Conservation (phyloP, 2,113 vertebrate genomes). For the Forbesichthys papilliferus region DNA sequence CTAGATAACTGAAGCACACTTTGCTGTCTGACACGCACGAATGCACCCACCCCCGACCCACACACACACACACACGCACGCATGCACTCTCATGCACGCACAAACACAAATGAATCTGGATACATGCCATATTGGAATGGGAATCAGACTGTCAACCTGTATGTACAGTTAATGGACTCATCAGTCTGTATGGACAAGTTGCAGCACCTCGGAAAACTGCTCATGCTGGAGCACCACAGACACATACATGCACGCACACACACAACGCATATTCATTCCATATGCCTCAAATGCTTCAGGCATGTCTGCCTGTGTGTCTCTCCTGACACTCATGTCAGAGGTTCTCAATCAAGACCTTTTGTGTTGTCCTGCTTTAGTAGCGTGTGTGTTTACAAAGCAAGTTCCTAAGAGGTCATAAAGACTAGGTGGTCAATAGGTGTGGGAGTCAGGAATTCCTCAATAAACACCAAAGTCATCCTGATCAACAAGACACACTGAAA, state of each 20-base stretch:
- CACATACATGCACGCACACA: neutral
- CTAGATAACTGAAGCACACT: constrained; percentile 77
- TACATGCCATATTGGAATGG: neutral
- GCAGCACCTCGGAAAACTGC: no score
- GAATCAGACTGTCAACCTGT: constrained; percentile 11
- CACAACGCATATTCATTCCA: constrained; percentile 16
- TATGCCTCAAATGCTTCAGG: constrained; percentile 47
- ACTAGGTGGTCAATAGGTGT: constrained; percentile 45
- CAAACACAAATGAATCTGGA: constrained; percentile 7
- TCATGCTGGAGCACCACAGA: neutral
- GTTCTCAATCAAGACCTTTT: constrained; percentile 46
- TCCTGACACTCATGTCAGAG: constrained; percentile 7
- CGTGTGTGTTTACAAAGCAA: constrained; percentile 60
- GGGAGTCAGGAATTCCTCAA: constrained; percentile 65
- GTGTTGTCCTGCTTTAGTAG: constrained; percentile 37
- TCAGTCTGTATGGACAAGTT: neutral
- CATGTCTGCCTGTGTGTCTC: constrained; percentile 13
- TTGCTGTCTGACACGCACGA: constrained; percentile 75
- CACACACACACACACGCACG: constrained; percentile 34
- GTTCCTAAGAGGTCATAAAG: constrained; percentile 63
- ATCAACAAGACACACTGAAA: constrained; percentile 52
- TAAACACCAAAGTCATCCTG: constrained; percentile 54
- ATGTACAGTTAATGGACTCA: constrained; percentile 59
- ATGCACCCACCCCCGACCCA: constrained; percentile 73
- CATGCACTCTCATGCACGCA: neutral